phyloP scores from a whole-genome alignment of 2,113 vertebrate genomes.

The Tragelaphus strepsiceros region DNA sequence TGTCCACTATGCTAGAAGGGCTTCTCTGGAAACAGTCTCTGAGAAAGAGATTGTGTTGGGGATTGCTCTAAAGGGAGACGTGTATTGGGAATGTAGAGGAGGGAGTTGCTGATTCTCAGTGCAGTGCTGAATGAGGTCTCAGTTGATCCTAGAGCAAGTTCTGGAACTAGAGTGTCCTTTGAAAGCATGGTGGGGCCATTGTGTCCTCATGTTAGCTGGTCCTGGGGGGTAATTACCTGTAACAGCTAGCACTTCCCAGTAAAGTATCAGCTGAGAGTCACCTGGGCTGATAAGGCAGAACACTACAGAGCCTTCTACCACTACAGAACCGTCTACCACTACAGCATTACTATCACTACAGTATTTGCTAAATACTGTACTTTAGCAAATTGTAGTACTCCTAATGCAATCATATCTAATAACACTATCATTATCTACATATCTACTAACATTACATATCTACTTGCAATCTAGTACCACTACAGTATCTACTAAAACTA shows the following conservation, averaged over 20 bases:
- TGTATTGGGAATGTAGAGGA: neutral
- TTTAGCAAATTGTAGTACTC: fast-evolving
- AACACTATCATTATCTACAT: neutral
- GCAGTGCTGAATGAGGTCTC: neutral
- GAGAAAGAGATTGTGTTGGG: neutral
- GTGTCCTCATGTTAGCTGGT: too few relatives aligned
- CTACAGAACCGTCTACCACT: neutral
- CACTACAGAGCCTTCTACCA: neutral
- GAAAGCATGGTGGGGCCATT: neutral
- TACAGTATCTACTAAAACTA: neutral
- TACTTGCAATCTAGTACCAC: neutral
- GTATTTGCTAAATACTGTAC: neutral
- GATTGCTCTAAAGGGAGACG: neutral
- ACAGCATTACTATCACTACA: neutral
- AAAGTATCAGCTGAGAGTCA: neutral
- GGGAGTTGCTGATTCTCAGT: neutral
- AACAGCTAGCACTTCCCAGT: neutral
- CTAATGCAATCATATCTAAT: neutral
- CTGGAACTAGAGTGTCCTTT: neutral
- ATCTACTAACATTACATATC: neutral
- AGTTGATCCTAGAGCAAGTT: neutral
- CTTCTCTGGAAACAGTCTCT: neutral
- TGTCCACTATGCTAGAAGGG: neutral
- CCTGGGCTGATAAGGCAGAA: neutral
- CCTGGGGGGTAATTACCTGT: neutral